phyloP scores from a whole-genome alignment of 2,113 vertebrate genomes.

The Taxidea taxus region DNA sequence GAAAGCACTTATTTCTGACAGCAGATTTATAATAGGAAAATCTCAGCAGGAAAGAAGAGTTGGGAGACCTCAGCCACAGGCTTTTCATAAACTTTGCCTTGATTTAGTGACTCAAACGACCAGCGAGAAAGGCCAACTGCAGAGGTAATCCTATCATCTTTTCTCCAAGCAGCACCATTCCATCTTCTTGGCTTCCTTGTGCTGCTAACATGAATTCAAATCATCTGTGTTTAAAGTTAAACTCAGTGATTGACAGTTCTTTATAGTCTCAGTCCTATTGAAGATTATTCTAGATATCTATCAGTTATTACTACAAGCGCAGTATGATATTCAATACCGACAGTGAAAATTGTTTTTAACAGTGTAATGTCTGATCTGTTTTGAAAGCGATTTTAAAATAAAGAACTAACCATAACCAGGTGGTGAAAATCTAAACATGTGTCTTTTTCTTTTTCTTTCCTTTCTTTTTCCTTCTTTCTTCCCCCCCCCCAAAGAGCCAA shows the following conservation, averaged over 20 bases:
- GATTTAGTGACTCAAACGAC: slow-evolving; percentile 85
- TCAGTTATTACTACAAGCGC: slow-evolving; percentile 88
- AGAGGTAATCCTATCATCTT: slow-evolving; percentile 90
- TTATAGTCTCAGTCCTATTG: slow-evolving; percentile 82
- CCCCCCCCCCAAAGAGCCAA: background rate
- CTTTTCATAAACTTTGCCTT: slow-evolving; percentile 91
- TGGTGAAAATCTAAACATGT: slow-evolving; percentile 80
- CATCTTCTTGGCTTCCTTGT: slow-evolving; percentile 88
- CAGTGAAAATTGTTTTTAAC: slow-evolving; percentile 87
- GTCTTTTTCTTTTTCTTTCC: background rate
- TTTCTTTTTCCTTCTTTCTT: background rate
- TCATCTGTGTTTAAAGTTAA: slow-evolving; percentile 86
- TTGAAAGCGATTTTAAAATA: slow-evolving; percentile 87
- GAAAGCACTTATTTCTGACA: slow-evolving; percentile 86
- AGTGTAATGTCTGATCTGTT: slow-evolving; percentile 86
- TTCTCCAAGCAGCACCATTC: slow-evolving; percentile 81
- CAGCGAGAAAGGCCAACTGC: slow-evolving; percentile 82
- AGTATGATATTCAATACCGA: slow-evolving; percentile 87
- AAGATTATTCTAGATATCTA: slow-evolving; percentile 88
- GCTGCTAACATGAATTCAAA: slow-evolving; percentile 89
- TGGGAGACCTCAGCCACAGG: slow-evolving; percentile 84
- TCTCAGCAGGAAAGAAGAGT: slow-evolving; percentile 87
- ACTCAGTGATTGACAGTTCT: slow-evolving; percentile 86
- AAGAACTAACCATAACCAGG: slow-evolving; percentile 87
- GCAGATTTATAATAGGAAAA: slow-evolving; percentile 90